Base-by-base conservation (phyloP, 2,113 vertebrate genomes). In the Neofelis nebulosa region DNA sequence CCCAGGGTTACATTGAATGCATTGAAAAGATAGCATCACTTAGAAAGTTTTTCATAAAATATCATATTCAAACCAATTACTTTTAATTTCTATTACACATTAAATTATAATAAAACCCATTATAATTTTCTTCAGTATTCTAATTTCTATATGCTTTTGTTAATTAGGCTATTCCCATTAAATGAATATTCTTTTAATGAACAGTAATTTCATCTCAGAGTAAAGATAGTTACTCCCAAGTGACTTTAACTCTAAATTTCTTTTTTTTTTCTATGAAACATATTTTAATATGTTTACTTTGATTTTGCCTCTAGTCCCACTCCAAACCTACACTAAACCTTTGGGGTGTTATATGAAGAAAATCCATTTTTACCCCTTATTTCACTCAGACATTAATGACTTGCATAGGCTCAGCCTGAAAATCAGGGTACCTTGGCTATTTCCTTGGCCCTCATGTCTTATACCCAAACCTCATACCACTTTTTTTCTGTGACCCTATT, bases 231-330 rank as follows among this genome's bases (percentile, higher is more conserved):
- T 73, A 80, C 12, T 25, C 5, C 36, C 38, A 87, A 91, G 48
- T 80, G 61, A 73, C 16, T 93, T 90, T 95, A 57, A 74, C 33
- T 1, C 1, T 88, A 69, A 63, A 23, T 84, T 83, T 79, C 23
- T 48, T 69, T 82, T 95, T 65, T 36, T 63, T 57, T 36, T 13
- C 6, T 87, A 3, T 91, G 14, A 23, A 93, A 73, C 2, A 50
- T 10, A 87, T 87, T 78, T 96, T 83, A 71, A 82, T 86, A 89
- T 36, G 4, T 68, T 96, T 81, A 57, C 33, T 61, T 91, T 45
- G 7, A 31, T 36, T 94, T 96, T 93, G 1, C n/a, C 76, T 80
- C 29, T 83, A 78, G 27, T 13, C 23, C 0, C 7, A 91, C 1
- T 52, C 38, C 16, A 89, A 95, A 9, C 4, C 18, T 66, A 52